These are phyloP conservation scores for Setipinna tenuifilis DNA, from an alignment of 2,797 vertebrate genomes.

Conservation along the genomic window DNA sequence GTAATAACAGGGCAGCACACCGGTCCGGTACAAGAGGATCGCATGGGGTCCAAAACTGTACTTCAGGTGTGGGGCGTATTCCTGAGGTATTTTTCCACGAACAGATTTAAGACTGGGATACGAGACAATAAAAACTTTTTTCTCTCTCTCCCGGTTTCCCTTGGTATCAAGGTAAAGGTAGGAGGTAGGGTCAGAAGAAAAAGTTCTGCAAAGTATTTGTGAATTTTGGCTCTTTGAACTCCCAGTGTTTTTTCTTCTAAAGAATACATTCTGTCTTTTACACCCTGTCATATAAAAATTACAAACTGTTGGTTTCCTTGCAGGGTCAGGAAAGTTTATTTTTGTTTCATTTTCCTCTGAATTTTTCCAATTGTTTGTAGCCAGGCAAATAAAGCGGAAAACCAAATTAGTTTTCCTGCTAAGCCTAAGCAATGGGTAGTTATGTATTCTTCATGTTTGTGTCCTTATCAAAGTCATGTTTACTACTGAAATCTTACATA, in stretches of 20 bases:
- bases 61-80: slow-evolving; percentile 53
- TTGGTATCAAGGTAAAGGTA: neutral
- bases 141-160: neutral
- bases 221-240: neutral
- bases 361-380: neutral
- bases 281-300: neutral
- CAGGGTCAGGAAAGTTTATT: neutral
- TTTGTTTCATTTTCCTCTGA: neutral
- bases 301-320: neutral
- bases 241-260: neutral
- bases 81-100: slow-evolving; percentile 44
- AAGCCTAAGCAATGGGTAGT: neutral
- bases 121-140: slow-evolving; percentile 7
- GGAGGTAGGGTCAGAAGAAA: neutral
- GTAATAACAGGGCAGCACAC: slow-evolving; percentile 42
- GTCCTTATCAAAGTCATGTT: neutral
- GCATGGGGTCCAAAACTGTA: slow-evolving; percentile 49
- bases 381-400: neutral
- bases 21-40: slow-evolving; percentile 52
- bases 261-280: neutral
- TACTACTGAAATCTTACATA: neutral
- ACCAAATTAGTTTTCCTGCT: neutral
- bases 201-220: neutral
- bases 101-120: slow-evolving; percentile 28
- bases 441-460: neutral